phyloP scores from a whole-genome alignment of 1,140 invertebrate species.

The Coptotermes formosanus region DNA sequence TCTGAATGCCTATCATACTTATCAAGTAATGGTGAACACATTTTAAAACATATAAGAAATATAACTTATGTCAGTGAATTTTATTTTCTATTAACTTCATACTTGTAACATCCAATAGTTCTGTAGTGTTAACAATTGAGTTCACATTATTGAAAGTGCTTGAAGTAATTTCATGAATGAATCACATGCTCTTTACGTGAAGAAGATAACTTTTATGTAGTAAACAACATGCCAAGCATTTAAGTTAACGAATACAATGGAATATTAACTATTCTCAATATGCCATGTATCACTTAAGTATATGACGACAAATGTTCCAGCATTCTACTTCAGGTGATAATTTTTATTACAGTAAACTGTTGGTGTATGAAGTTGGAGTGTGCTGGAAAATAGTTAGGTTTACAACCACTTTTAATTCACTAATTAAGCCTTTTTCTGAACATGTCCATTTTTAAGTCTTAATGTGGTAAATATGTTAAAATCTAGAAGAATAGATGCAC shows the following conservation, averaged over 20 bases:
- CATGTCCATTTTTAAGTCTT: too few species aligned
- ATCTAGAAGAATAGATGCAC: too few species aligned
- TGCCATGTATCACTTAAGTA: neutral
- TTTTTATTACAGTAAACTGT: neutral
- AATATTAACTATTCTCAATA: neutral
- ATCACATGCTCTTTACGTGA: neutral
- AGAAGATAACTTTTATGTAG: neutral
- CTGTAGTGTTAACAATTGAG: neutral
- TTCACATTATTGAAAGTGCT: conserved; percentile 11
- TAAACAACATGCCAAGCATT: neutral
- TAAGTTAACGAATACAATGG: neutral
- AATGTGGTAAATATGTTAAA: too few species aligned
- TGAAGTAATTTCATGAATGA: neutral
- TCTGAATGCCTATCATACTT: neutral
- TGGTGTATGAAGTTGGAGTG: neutral
- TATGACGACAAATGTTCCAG: neutral
- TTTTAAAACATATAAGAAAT: neutral
- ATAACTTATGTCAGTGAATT: neutral
- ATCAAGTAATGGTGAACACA: neutral
- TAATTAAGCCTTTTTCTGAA: neutral
- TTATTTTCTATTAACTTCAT: neutral
- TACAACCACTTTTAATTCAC: neutral
- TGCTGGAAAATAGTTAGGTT: neutral
- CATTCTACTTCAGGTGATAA: neutral
- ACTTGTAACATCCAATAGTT: neutral